A percentile compares a stretch with the other conserved stretches of the same genome.
These are phyloP conservation scores for Anastatus disparis DNA, from an alignment of 1,140 invertebrate species.

Conservation along the genomic window DNA sequence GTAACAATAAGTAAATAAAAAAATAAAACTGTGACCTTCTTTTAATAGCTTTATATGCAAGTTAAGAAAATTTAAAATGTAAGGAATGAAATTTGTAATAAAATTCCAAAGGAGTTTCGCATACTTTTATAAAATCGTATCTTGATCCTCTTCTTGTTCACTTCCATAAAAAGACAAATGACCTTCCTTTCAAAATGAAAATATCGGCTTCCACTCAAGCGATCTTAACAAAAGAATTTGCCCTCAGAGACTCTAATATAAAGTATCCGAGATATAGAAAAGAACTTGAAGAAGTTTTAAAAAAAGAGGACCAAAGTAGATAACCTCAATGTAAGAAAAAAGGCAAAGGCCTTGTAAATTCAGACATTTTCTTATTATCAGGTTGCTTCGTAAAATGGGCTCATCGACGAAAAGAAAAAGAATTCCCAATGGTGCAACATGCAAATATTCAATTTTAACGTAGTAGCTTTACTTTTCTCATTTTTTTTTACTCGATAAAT, in stretches of 20 bases:
- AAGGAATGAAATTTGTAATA: too few relatives aligned
- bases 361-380: background rate
- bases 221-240: slow-evolving; percentile 30
- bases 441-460: background rate
- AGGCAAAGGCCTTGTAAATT: background rate
- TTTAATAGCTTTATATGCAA: too few relatives aligned
- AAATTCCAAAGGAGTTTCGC: too few relatives aligned
- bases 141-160: too few relatives aligned
- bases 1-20: too few relatives aligned
- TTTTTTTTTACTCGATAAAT: too few relatives aligned
- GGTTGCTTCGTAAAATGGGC: background rate
- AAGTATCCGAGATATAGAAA: background rate
- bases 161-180: slow-evolving; percentile 1
- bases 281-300: background rate
- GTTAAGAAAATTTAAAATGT: too few relatives aligned
- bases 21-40: too few relatives aligned
- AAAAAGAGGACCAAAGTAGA: background rate
- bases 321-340: too few relatives aligned
- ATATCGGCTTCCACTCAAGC: background rate
- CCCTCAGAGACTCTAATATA: slow-evolving; percentile 2
- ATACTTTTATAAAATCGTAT: too few relatives aligned
- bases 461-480: too few relatives aligned
- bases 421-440: slow-evolving; percentile 5
- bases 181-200: background rate
- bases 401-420: background rate